Base-by-base conservation (phyloP, 2,797 vertebrate species). In the Cyprinella venusta region DNA sequence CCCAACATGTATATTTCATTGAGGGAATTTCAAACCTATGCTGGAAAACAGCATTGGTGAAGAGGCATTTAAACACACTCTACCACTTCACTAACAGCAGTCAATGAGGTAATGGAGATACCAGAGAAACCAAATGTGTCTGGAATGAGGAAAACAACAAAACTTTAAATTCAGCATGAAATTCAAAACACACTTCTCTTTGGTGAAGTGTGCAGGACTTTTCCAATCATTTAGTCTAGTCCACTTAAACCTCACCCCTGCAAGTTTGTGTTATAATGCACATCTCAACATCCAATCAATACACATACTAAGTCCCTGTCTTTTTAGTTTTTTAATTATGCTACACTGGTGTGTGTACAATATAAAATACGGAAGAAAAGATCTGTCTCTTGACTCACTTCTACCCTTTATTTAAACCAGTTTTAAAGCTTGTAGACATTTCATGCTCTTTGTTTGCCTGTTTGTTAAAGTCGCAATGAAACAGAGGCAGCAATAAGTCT, bases 1-100 rank as follows among this genome's bases (percentile, higher is more conserved):
- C n/a, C n/a, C 12, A n/a, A 15, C 63, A 76, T 82, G 18, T 36
- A 67, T 82, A 33, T 82, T 82, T 67, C 40, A 82, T 24, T 61
- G 24, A 68, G 64, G 16, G 59, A 64, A 74, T 59, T 56, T 42
- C 24, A 30, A 18, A 26, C 24, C 18, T 61, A 56, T 50, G 40
- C 21, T 64, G 30, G 30, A 74, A 81, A 81, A 40, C 19, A 72
- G 10, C 36, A 36, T 36, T n/a, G 40, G 30, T 81, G 40, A 72
- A 38, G 40, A 81, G 33, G 50, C 19, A 64, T 48, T 81, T 26
- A 65, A 81, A 65, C 70, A 74, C 10, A 45, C 19, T 38, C 1
- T 12, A 26, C 80, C 12, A 38, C 45, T 75, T 74, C 59, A 65
- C 70, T 26, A 65, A 36, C 69, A 52, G 42, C 9, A 2, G 1